These are phyloP conservation scores for Cyclophora punctaria DNA, from an alignment of 2,888 invertebrate genomes.

Conservation along the genomic window DNA sequence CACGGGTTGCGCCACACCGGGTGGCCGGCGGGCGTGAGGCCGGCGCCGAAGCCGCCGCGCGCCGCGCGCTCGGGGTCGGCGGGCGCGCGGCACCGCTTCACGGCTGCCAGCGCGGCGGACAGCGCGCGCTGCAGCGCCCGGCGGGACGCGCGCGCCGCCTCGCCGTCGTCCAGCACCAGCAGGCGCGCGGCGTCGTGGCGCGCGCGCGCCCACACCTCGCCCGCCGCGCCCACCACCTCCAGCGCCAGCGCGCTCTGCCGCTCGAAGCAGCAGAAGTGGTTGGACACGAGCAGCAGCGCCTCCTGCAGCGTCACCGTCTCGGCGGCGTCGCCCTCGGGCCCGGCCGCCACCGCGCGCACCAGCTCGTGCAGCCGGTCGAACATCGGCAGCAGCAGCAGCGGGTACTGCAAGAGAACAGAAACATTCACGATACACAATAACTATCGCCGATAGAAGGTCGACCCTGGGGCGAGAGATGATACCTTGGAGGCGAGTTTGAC, in stretches of 20 bases:
- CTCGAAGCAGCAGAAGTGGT: constrained; percentile 92
- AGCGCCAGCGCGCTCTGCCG: constrained; percentile 72
- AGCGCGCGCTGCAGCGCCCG: constrained; percentile 82
- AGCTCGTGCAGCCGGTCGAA: constrained; percentile 89
- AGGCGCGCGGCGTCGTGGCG: constrained; percentile 79
- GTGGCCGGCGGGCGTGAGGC: constrained; percentile 83
- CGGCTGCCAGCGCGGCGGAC: constrained; percentile 85
- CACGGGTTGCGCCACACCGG: constrained; percentile 91
- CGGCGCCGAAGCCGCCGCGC: constrained; percentile 88
- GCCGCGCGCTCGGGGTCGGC: constrained; percentile 89
- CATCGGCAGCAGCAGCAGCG: constrained; percentile 86
- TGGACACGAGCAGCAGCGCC: constrained; percentile 87
- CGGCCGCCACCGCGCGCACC: constrained; percentile 81
- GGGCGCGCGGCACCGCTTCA: constrained; percentile 93
- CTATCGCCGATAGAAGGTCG: not conserved
- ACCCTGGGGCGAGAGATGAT: not conserved
- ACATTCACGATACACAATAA: not conserved
- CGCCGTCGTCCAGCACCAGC: constrained; percentile 80
- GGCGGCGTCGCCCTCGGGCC: constrained; percentile 84
- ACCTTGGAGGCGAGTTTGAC: constrained; percentile 90
- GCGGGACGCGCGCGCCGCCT: constrained; percentile 78
- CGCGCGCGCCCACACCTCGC: constrained; percentile 80
- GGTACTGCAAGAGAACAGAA: constrained; percentile 69
- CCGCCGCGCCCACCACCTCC: constrained; percentile 61
- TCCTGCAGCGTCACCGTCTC: constrained; percentile 89